Base-by-base conservation (phyloP, 2,888 invertebrate species). In the Cheilosia pagana region DNA sequence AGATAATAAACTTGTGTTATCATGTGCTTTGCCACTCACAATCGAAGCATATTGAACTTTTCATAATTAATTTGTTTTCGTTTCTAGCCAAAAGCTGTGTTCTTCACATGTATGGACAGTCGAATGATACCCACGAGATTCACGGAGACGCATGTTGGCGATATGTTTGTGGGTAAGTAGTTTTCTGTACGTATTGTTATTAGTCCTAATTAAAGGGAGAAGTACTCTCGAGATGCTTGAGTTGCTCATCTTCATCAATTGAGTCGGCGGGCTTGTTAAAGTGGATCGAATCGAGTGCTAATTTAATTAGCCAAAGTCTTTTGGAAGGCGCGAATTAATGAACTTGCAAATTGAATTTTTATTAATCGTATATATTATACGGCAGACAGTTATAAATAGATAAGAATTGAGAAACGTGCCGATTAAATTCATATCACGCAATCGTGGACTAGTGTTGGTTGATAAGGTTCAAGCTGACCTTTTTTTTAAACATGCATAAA, bases 81-180 rank as follows among this genome's bases (percentile, higher is more conserved):
- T 94, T 94, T 91, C 92, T 50, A 99, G 97, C 99, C 99, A 19
- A 97, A 97, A 94, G 98, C 98, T 87, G 96, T 99, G 85, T 97
- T 99, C 93, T 98, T 99, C 92, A 98, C 98, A 52, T 99, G 99
- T 92, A 98, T 99, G 96, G 99, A 99, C 94, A 98, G 98, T 92
- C 94, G 99, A 92, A 97, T 99, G 96, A 95, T 98, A 88, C 98
- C 99, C 25, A 98, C 98, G 78, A 94, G 98, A 91, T 98, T 98
- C 92, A 98, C 98, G 72, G 96, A 98, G 93, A 97, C 97, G 71
- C 96, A 97, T 92, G 97, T 98, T 87, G 99, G 99, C 55, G 98
- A 99, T 92, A 98, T 98, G 98, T 99, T 98, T 93, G 96, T 99
- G 88, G 96, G 97, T 97, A 93, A 89, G 28, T 31, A 12, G 12